Percentiles rank a stretch among this genome's conserved stretches.
phyloP scores from a whole-genome alignment of 2,113 vertebrate genomes.

The Rhabdornis inornatus region DNA sequence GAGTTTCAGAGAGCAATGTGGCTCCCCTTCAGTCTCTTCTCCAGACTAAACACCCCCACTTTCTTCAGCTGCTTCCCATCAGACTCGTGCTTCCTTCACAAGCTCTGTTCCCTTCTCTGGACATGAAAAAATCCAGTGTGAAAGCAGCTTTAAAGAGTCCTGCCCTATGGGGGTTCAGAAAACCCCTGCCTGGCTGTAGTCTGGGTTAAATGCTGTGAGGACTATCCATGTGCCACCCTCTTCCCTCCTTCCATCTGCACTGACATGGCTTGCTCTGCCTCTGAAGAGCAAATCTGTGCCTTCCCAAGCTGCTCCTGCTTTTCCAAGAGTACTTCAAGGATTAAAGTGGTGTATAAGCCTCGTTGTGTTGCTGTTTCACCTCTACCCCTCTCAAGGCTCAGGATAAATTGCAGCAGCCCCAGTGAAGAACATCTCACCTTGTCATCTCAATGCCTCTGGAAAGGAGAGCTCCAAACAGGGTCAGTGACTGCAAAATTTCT shows the following conservation, averaged over 20 bases:
- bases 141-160: neutral
- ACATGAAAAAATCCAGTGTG: neutral
- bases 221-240: neutral
- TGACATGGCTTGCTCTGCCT: neutral
- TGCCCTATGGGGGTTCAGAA: neutral
- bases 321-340: neutral
- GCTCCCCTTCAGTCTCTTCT: too few species aligned
- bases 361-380: neutral
- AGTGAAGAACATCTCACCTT: neutral
- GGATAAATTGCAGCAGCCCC: neutral
- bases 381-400: neutral
- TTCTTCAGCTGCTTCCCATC: too few species aligned
- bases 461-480: neutral
- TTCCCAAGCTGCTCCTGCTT: neutral
- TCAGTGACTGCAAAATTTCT: neutral
- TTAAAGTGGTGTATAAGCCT: neutral
- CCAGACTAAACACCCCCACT: too few species aligned
- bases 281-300: neutral
- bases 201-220: neutral
- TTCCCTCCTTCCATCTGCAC: neutral
- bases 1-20: too few species aligned
- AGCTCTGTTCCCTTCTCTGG: neutral
- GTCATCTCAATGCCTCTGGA: neutral
- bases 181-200: neutral
- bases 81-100: too few species aligned